phyloP scores from a whole-genome alignment of 2,888 invertebrate species.

The Ptilodon capucinus region DNA sequence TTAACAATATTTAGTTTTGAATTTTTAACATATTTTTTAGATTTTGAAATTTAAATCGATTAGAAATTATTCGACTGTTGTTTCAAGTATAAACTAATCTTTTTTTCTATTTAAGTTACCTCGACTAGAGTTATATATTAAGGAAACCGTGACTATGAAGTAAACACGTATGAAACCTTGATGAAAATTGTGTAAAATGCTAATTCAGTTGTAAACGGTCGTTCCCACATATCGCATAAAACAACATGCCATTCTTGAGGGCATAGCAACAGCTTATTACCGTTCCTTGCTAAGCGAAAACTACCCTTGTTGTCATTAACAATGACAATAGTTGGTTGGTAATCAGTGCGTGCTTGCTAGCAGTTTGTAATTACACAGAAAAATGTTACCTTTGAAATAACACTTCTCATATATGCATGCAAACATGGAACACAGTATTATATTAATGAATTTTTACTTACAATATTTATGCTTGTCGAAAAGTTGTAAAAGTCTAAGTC shows the following conservation, averaged over 20 bases:
- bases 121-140: too few relatives aligned
- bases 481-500: too few relatives aligned
- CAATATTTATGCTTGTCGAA: conserved; percentile 10
- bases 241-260: not conserved
- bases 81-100: too few relatives aligned
- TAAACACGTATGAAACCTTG: not conserved
- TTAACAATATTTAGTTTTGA: too few relatives aligned
- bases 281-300: not conserved
- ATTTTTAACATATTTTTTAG: too few relatives aligned
- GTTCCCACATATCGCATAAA: not conserved
- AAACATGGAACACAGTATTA: conserved; percentile 8
- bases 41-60: too few relatives aligned
- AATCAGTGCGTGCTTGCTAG: conserved; percentile 9
- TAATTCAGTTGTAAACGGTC: not conserved
- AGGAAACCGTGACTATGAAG: too few relatives aligned
- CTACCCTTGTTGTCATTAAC: conserved; percentile 9
- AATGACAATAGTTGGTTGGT: conserved; percentile 18
- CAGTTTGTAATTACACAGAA: conserved; percentile 14
- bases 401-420: conserved; percentile 2
- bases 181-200: not conserved
- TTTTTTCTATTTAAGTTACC: too few relatives aligned
- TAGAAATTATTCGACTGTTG: too few relatives aligned
- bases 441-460: too few relatives aligned
- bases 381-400: conserved; percentile 8
- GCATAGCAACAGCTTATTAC: conserved; percentile 11